These are phyloP conservation scores for Dendronephthya gigantea DNA, from an alignment of 64 coral and sea anemone genomes.

Conservation along the genomic window DNA sequence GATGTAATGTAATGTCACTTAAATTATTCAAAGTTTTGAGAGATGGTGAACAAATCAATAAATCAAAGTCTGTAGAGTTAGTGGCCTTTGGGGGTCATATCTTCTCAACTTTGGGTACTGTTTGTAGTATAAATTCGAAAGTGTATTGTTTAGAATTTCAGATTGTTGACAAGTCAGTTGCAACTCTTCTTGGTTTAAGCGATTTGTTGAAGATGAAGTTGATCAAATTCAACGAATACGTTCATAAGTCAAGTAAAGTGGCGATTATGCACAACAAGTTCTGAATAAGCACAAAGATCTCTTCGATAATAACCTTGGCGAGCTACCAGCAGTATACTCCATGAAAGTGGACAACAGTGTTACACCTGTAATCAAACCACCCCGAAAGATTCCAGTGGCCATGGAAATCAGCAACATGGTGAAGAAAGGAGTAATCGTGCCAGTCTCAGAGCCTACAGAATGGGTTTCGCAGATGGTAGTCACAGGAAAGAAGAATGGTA, in stretches of 20 bases:
- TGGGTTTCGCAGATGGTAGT: constrained; percentile 35
- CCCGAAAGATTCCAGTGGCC: constrained; percentile 14
- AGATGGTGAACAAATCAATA: not conserved
- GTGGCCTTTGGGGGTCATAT: constrained; percentile 26
- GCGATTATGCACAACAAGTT: not conserved
- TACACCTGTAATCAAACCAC: constrained; percentile 2
- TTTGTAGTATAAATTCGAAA: constrained; percentile 6
- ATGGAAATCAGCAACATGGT: constrained; percentile 22
- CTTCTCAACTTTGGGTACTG: not conserved
- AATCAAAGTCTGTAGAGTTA: not conserved
- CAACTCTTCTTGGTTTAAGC: constrained; percentile 1
- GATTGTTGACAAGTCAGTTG: not conserved
- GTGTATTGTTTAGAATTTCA: constrained; percentile 23
- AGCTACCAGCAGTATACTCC: not conserved
- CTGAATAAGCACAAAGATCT: not conserved
- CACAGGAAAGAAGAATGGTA: constrained; percentile 9
- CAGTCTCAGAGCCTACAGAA: constrained; percentile 24
- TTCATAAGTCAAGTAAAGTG: not conserved
- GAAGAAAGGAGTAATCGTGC: not conserved
- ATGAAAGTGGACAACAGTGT: constrained; percentile 18
- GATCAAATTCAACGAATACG: not conserved
- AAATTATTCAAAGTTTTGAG: not conserved
- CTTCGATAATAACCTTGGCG: constrained; percentile 19
- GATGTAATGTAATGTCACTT: not conserved
- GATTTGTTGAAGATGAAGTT: not conserved